Base-by-base conservation (phyloP, 2,113 vertebrate species). In the Archocentrus centrarchus region DNA sequence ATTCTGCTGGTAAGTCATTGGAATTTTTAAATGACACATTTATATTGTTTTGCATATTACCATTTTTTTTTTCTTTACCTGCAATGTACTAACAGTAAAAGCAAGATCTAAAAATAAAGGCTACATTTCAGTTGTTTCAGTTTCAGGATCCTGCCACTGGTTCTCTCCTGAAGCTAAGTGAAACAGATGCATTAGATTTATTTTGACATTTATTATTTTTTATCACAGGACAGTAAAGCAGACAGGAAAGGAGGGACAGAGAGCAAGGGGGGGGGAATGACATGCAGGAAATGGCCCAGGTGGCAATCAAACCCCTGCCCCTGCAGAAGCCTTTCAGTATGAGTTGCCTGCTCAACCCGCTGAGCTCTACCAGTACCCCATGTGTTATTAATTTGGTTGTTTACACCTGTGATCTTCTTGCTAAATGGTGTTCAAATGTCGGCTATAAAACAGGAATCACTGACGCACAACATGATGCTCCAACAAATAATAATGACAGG, bases 1-100 rank as follows among this genome's bases (percentile, higher is more conserved):
- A 99, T 99, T 90, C 94, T 99, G 58, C 95, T 99, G 96, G 98
- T 99, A 94, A 47, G 95, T 94, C 24, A 2, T n/a, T 32, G 35
- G 14, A 41, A 50, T 63, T 6, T 2, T 39, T 17, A 14, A 59
- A 57, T 55, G 30, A 57, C 11, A 39, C n/a, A 22, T 59, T n/a
- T 66, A 37, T 39, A 32, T 59, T 55, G 30, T 35, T 64, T 39
- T 53, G 5, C 9, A 11, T 32, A 11, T 70, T 8, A 7, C 53
- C 30, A 6, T 13, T 13, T 37, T 37, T 37, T 37, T 37, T 37
- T 32, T 32, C 32, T 37, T 37, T 53, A 30, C 27, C 17, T 14
- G 0, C 44, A 73, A 32, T 53, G 53, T 53, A 53, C 32, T 53
- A 30, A 73, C 24, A 73, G 44, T 17, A 53, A 73, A 73, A 73